Evolutionary conservation across 2,113 vertebrate species (phyloP).

Genomic region (Entomyzon cyanotis): DNA sequence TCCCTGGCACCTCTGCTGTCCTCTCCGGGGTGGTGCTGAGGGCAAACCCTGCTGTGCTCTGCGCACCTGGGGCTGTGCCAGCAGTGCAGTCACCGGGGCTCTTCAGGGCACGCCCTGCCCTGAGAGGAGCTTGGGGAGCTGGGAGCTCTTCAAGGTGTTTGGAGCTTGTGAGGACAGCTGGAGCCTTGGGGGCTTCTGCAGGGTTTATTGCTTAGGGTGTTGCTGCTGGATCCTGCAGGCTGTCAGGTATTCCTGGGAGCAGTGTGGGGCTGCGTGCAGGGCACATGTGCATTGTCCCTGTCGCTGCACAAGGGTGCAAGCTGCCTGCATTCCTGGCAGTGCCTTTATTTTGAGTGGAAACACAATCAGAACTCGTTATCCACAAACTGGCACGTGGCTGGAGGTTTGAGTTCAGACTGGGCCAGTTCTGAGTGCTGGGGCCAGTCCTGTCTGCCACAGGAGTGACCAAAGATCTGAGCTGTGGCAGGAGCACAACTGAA

Average conservation of each 20-base stretch:
- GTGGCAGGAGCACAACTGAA: background rate
- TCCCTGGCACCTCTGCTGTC: background rate
- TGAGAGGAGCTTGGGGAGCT: background rate
- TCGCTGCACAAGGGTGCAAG: background rate
- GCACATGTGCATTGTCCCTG: rapidly evolving
- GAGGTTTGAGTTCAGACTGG: background rate
- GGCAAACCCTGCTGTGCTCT: rapidly evolving
- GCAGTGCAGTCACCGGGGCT: background rate
- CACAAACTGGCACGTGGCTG: background rate
- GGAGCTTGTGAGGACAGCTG: background rate
- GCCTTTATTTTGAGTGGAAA: background rate
- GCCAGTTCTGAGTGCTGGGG: background rate
- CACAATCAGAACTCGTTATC: background rate
- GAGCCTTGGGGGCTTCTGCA: background rate
- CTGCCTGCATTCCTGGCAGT: background rate
- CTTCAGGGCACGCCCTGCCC: rapidly evolving
- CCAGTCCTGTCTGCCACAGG: background rate
- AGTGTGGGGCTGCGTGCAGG: rapidly evolving
- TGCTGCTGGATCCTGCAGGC: background rate
- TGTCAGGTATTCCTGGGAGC: background rate
- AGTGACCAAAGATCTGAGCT: background rate
- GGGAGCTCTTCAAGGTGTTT: background rate
- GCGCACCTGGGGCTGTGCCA: background rate
- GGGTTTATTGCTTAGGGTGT: rapidly evolving
- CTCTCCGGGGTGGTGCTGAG: background rate